Evolutionary conservation across 2,113 vertebrate species (phyloP), one percentile per base, ranked within the genome.

Genomic region (Phalacrocorax aristotelis): DNA sequence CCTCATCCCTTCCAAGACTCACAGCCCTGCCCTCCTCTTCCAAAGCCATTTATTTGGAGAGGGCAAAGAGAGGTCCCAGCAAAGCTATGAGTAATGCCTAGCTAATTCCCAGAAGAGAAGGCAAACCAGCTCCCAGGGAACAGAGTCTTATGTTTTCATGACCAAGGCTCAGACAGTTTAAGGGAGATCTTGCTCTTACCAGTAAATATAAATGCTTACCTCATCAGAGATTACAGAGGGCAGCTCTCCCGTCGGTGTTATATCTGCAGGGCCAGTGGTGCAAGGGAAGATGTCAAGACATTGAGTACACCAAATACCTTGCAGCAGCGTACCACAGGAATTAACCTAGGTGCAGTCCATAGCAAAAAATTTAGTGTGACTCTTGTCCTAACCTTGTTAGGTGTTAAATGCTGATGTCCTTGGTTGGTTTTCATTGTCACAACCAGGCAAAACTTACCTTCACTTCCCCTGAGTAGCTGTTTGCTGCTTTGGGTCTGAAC

Each of bases 81-180:
- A 60, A 49, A 97, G 38, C 86, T 78, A 10, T 93, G 95, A 97
- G 49, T 95, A 95, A 97, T 52, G 58, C 94, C 86, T 54, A 26
- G 51, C 57, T 69, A 52, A 96, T 54, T 58, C 92, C 92, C 92
- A n/a, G 78, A 40, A 48, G 83, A 82, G 80, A 51, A 60, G 34
- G 64, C 38, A 75, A 52, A 75, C 34, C 83, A 87, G n/a, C 48
- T 92, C 80, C 83, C 87, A 52, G 10, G 83, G 64, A 78, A 34
- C n/a, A 23, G 85, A 64, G 57, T 44, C 42, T 71, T 18, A 36
- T 3, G 22, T 77, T 71, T 78, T 36, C 64, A 80, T 76, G 90
- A 68, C 88, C 83, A 80, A 22, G 55, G 38, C 80, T 34, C 55
- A 68, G 90, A 78, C 52, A 89, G 77, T 61, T 96, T 49, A 61